These are phyloP conservation scores for Dufourea novaeangliae DNA, from an alignment of 1,140 invertebrate genomes.

Conservation along the genomic window DNA sequence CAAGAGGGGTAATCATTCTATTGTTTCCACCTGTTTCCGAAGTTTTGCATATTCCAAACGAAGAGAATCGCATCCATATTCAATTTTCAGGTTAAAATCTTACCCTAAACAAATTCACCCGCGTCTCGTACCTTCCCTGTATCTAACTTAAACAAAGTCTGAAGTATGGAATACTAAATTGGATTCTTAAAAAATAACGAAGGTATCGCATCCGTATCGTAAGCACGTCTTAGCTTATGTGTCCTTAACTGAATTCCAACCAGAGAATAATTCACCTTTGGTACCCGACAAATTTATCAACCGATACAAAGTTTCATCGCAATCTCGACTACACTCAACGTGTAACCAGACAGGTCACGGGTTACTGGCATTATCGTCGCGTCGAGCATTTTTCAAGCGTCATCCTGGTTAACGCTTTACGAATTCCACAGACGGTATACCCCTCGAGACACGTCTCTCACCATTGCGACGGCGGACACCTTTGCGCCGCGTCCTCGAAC, in stretches of 20 bases:
- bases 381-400: slow-evolving; percentile 24
- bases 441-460: neutral
- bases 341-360: neutral
- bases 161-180: too few species aligned
- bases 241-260: too few species aligned
- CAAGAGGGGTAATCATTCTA: neutral
- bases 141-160: too few species aligned
- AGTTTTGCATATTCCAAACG: too few species aligned
- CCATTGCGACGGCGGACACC: neutral
- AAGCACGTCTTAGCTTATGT: too few species aligned
- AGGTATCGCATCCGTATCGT: too few species aligned
- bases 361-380: slow-evolving; percentile 8
- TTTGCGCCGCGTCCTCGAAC: neutral
- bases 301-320: neutral
- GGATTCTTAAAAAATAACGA: too few species aligned
- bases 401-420: neutral
- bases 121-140: too few species aligned
- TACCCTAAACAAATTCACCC: too few species aligned
- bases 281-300: neutral
- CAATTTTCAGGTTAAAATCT: too few species aligned
- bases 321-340: neutral
- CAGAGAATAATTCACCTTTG: too few species aligned
- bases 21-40: neutral
- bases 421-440: slow-evolving; percentile 17
- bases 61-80: too few species aligned